Conservation (phyloP, 2,113 vertebrate species). For the Hyperopisus bebe region DNA sequence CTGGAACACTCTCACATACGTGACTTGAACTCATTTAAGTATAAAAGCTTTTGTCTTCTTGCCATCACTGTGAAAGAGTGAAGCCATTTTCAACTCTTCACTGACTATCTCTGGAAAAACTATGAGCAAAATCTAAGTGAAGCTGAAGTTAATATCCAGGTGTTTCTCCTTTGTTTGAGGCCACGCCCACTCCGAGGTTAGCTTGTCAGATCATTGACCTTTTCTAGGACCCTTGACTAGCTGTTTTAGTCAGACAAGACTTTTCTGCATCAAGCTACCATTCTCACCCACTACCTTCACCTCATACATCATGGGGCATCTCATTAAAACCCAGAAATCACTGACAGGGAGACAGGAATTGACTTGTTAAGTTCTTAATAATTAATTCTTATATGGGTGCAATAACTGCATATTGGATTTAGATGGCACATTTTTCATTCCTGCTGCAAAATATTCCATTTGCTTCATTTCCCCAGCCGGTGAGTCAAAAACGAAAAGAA, state of each 20-base stretch:
- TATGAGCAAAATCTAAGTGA: not conserved
- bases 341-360: not conserved
- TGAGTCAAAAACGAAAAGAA: not conserved
- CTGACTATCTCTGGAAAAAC: not conserved
- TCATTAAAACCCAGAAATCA: conserved; percentile 8
- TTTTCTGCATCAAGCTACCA: not conserved
- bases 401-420: conserved; percentile 1
- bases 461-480: not conserved
- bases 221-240: not conserved
- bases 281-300: not conserved
- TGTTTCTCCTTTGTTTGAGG: not conserved
- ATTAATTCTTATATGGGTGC: not conserved
- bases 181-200: not conserved
- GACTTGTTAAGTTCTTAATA: conserved; percentile 4
- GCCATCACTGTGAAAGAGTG: not conserved
- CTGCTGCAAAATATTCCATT: not conserved
- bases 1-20: not conserved
- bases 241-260: not conserved
- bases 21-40: not conserved
- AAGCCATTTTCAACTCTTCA: not conserved
- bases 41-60: not conserved
- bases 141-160: not conserved
- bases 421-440: not conserved
- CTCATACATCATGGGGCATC: not conserved
- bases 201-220: not conserved